These are phyloP conservation scores for Eledona agricola DNA, from an alignment of 2,888 invertebrate genomes.

Conservation along the genomic window DNA sequence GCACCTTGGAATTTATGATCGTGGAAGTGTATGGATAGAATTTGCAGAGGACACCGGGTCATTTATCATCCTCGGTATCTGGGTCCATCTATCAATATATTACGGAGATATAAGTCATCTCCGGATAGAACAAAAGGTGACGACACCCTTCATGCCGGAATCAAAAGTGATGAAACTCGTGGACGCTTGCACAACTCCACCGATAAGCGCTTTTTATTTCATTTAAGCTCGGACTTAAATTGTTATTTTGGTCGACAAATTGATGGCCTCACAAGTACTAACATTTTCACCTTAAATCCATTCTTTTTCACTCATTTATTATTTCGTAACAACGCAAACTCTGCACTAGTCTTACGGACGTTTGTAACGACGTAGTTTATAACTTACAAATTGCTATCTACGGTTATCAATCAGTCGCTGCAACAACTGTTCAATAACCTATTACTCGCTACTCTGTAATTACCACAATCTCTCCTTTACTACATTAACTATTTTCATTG, in stretches of 20 bases:
- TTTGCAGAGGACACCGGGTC: constrained; percentile 47
- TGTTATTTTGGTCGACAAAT: constrained; percentile 29
- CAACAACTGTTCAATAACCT: no score
- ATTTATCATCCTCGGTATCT: constrained; percentile 51
- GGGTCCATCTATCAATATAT: constrained; percentile 52
- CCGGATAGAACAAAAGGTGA: constrained; percentile 44
- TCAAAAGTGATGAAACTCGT: constrained; percentile 35
- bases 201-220: constrained; percentile 34
- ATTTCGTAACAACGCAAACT: no score
- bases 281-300: no score
- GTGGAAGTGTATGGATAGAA: constrained; percentile 47
- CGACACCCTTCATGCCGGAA: constrained; percentile 34
- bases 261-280: no score
- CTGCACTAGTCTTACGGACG: no score
- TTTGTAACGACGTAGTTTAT: no score
- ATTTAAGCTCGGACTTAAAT: constrained; percentile 34
- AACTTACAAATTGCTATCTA: no score
- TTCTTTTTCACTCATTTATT: no score
- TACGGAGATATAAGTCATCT: constrained; percentile 50
- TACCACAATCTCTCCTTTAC: no score
- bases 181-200: constrained; percentile 31
- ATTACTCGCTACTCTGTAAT: no score
- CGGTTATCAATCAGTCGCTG: no score
- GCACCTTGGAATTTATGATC: constrained; percentile 52
- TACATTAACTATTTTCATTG: no score